A percentile compares a stretch with the other conserved stretches of the same genome.
These are phyloP conservation scores for Pollenia labialis DNA, from an alignment of 2,888 invertebrate species.

Conservation along the genomic window DNA sequence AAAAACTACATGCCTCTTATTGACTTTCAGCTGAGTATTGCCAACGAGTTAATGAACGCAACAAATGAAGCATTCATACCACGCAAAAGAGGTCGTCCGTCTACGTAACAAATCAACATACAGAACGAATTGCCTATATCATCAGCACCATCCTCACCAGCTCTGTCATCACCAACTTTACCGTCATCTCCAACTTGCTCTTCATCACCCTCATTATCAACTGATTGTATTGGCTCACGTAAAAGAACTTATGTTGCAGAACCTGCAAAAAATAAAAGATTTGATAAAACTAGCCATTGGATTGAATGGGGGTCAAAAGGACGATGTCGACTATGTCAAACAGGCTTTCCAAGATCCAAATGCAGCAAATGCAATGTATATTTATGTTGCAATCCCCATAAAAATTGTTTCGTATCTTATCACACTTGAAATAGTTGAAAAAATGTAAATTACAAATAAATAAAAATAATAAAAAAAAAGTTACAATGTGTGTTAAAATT, in stretches of 20 bases:
- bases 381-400: slow-evolving; percentile 59
- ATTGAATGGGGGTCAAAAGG: slow-evolving; percentile 66
- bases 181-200: too few species aligned
- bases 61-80: too few species aligned
- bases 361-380: slow-evolving; percentile 61
- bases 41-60: slow-evolving; percentile 57
- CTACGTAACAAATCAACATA: too few species aligned
- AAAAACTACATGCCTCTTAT: slow-evolving; percentile 62
- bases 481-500: too few species aligned
- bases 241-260: not conserved
- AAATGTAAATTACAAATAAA: too few species aligned
- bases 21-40: slow-evolving; percentile 69
- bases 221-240: too few species aligned
- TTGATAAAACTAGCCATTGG: slow-evolving; percentile 64
- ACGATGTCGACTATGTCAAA: slow-evolving; percentile 60
- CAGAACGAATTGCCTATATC: too few species aligned
- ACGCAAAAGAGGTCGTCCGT: too few species aligned
- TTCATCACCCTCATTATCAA: too few species aligned
- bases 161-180: too few species aligned
- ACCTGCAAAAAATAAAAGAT: slow-evolving; percentile 60
- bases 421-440: not conserved
- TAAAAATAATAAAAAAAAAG: too few species aligned
- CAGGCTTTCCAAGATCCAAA: slow-evolving; percentile 51
- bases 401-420: slow-evolving; percentile 7
- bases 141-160: too few species aligned